These are phyloP conservation scores for Ethmia dodecea DNA, from an alignment of 2,888 invertebrate genomes.

Conservation along the genomic window DNA sequence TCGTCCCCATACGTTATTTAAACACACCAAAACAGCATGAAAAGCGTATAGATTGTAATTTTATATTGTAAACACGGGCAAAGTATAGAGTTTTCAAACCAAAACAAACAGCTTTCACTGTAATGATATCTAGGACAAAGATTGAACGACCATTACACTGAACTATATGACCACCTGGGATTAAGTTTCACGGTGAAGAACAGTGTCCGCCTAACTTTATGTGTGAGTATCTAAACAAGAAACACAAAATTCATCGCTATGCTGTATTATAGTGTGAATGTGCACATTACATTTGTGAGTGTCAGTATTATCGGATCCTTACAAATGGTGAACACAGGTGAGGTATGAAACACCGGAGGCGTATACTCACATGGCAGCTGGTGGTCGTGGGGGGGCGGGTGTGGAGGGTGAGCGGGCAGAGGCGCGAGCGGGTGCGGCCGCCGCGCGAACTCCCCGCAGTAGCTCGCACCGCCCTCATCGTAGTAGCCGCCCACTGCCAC, in stretches of 20 bases:
- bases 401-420: conserved; percentile 35
- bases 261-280: background rate
- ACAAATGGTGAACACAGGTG: background rate
- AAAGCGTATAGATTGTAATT: too few species aligned
- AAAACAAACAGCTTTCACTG: too few species aligned
- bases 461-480: conserved; percentile 58
- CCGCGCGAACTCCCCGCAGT: conserved; percentile 65
- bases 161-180: too few species aligned
- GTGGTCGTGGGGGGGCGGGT: conserved; percentile 41
- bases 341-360: background rate
- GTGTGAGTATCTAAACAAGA: too few species aligned
- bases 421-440: conserved; percentile 41
- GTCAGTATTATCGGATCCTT: too few species aligned
- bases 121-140: too few species aligned
- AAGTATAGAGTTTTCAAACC: too few species aligned
- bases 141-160: too few species aligned
- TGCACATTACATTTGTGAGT: background rate
- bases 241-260: too few species aligned
- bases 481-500: conserved; percentile 75
- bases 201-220: too few species aligned
- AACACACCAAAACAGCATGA: background rate
- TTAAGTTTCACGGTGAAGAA: too few species aligned
- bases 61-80: too few species aligned
- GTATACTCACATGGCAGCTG: conserved; percentile 59
- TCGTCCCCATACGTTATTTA: background rate